Evolutionary conservation across 2,888 invertebrate species (phyloP), one percentile per base, ranked within the genome.

Genomic region (Liposcelis brunnea): DNA sequence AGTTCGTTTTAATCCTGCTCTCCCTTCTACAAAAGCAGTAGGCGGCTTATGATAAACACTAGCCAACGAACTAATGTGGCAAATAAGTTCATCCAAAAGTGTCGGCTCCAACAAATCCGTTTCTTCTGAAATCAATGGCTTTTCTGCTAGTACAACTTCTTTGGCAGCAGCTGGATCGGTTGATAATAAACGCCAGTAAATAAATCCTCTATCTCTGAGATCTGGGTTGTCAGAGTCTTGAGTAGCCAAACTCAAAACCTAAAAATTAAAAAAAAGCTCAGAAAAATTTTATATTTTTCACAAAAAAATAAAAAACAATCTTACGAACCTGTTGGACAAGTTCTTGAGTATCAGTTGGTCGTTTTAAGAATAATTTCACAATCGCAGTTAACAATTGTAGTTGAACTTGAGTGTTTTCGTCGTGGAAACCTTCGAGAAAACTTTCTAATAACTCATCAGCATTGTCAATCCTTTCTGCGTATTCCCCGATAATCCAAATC

Each of bases 31-130:
- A 62, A 98, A 99, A 1, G 97, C 93, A 10, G 89, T 89, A 0
- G 98, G 98, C 16, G 98, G 98, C 62, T 98, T 98, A 61, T 98
- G 98, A 61, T 98, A 99, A 10, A 98, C 97, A 35, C 95, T 91
- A 0, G 98, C 98, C 53, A 98, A 72, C 37, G 91, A 91, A 49
- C 94, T 93, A 59, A 98, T 97, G 65, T 98, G 97, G 61, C 97
- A 97, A 59, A 97, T 95, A 47, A 99, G 74, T 65, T 99, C 98
- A 63, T 98, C 97, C 50, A 98, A 67, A 35, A 98, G 68, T 0
- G 97, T 97, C 1, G 98, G 98, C 62, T 98, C 98, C 52, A 98
- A 66, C 37, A 97, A 69, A 69, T 98, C 98, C 0, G 97, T 98
- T 69, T 98, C 98, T 63, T 99, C 98, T 0, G 94, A 94, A 60